These are phyloP conservation scores for Prosopocoilus inquinatus DNA, from an alignment of 2,888 invertebrate species.

Conservation along the genomic window DNA sequence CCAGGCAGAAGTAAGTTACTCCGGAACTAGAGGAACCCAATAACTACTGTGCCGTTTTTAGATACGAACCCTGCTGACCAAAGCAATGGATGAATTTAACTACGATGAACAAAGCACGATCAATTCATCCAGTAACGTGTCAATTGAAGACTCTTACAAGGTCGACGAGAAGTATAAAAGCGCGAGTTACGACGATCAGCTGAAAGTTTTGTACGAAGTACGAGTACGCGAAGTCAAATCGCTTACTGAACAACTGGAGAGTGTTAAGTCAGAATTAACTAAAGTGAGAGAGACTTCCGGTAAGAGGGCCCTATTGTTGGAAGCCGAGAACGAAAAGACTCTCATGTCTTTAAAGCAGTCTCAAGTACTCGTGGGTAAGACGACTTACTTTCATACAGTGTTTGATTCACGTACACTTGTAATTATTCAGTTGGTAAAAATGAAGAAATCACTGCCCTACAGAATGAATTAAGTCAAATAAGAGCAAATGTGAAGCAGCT, in stretches of 20 bases:
- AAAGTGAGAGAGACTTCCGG: conserved; percentile 19
- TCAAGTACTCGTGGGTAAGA: conserved; percentile 29
- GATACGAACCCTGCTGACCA: conserved; percentile 30
- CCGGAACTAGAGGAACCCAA: background rate
- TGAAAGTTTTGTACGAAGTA: conserved; percentile 32
- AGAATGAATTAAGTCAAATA: conserved; percentile 19
- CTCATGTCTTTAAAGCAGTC: conserved; percentile 29
- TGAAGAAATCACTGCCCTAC: conserved; percentile 24
- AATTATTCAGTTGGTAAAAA: conserved; percentile 25
- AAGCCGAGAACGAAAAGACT: conserved; percentile 29
- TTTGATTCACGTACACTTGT: background rate
- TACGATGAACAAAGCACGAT: conserved; percentile 33
- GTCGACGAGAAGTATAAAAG: conserved; percentile 24
- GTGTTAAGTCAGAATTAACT: conserved; percentile 20
- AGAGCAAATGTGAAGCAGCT: conserved; percentile 8
- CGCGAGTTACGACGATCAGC: conserved; percentile 27
- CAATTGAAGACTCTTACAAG: conserved; percentile 18
- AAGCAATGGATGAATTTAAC: conserved; percentile 33
- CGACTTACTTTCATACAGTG: conserved; percentile 2
- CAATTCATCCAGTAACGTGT: conserved; percentile 30
- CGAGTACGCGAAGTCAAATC: conserved; percentile 30
- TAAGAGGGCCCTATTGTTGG: conserved; percentile 23
- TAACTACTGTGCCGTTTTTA: conserved; percentile 12
- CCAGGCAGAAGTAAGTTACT: conserved; percentile 29
- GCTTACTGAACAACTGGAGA: conserved; percentile 27